phyloP scores from a whole-genome alignment of 2,797 vertebrate species.

The Danio choprae region DNA sequence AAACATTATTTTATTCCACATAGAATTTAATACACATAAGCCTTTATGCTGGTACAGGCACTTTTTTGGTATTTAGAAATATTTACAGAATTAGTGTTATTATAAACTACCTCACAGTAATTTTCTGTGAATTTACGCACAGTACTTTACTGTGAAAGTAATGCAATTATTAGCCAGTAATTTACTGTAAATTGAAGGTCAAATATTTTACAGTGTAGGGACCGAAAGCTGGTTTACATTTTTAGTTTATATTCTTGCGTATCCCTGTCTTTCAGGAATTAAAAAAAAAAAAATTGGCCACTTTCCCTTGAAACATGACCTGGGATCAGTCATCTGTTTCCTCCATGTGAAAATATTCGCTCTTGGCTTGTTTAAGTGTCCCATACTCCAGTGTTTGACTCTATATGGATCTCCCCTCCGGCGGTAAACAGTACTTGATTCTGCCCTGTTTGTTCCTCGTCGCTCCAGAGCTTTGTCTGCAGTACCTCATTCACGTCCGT shows the following conservation, averaged over 20 bases:
- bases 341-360: background rate
- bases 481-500: slow-evolving; percentile 26
- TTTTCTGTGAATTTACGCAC: no score
- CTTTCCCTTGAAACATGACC: background rate
- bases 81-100: no score
- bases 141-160: no score
- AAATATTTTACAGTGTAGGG: no score
- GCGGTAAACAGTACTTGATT: slow-evolving; percentile 10
- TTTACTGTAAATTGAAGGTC: no score
- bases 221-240: no score
- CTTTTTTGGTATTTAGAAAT: no score
- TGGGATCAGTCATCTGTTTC: background rate
- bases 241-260: background rate
- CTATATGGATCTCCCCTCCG: slow-evolving; percentile 14
- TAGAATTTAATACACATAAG: no score
- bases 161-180: no score
- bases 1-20: no score
- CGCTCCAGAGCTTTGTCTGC: slow-evolving; percentile 33
- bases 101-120: no score
- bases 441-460: slow-evolving; percentile 13
- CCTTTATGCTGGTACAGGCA: no score
- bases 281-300: background rate
- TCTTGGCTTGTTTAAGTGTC: slow-evolving; percentile 11
- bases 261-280: background rate
- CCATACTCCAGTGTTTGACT: slow-evolving; percentile 8